phyloP scores from a whole-genome alignment of 1,140 invertebrate genomes.

The Mercenaria mercenaria region DNA sequence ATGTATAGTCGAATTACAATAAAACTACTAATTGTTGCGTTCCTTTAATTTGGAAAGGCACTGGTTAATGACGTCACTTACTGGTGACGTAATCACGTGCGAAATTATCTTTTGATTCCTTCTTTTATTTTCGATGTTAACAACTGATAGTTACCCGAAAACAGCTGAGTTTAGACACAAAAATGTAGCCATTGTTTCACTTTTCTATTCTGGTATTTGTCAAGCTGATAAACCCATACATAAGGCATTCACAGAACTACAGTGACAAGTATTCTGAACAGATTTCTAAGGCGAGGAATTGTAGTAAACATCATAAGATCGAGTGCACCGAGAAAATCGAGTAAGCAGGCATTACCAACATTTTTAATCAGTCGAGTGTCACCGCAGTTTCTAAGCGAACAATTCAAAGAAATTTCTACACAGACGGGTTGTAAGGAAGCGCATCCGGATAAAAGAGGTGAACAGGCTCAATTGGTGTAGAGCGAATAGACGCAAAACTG shows the following conservation, averaged over 20 bases:
- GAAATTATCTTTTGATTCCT: background rate
- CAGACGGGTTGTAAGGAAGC: background rate
- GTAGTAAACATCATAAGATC: background rate
- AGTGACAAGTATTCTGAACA: background rate
- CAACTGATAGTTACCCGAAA: background rate
- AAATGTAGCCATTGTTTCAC: background rate
- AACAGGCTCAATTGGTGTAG: background rate
- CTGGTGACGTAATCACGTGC: background rate
- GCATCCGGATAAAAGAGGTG: background rate
- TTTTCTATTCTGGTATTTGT: background rate
- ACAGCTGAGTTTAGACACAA: background rate
- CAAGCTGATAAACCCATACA: background rate
- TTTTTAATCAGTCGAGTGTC: background rate
- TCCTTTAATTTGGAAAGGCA: background rate
- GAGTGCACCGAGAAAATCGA: background rate
- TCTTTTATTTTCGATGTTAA: no score
- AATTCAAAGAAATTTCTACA: background rate
- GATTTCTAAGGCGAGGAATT: background rate
- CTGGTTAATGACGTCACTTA: slow-evolving; percentile 14
- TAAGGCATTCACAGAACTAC: background rate
- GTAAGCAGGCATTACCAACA: background rate
- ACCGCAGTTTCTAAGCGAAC: background rate
- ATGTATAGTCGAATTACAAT: no score
- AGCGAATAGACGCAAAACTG: background rate
- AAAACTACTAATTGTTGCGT: background rate